A percentile compares a stretch with the other conserved stretches of the same genome.
These are phyloP conservation scores for Plutomurus gul DNA, from an alignment of 1,140 invertebrate species.

Conservation along the genomic window DNA sequence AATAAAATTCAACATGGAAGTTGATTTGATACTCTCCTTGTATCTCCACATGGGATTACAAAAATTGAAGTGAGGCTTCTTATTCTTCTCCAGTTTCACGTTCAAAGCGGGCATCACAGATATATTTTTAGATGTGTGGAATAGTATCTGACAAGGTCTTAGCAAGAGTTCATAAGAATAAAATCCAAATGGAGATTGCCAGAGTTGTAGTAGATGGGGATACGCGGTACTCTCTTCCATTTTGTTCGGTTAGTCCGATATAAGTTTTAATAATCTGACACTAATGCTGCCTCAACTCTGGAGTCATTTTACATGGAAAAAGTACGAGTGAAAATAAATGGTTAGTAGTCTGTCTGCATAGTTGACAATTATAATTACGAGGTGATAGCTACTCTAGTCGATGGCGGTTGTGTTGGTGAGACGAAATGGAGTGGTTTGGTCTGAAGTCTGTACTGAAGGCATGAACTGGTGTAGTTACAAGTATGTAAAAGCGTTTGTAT, in stretches of 20 bases:
- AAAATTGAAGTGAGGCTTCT: background rate
- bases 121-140: background rate
- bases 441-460: background rate
- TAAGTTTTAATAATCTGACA: background rate
- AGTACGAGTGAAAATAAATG: background rate
- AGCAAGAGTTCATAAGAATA: background rate
- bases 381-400: background rate
- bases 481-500: background rate
- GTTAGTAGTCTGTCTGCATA: background rate
- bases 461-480: too few species aligned
- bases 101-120: background rate
- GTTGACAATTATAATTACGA: background rate
- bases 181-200: background rate
- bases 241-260: background rate
- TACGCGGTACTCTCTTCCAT: too few species aligned
- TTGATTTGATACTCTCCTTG: background rate
- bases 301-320: background rate
- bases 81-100: background rate
- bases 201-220: too few species aligned
- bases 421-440: too few species aligned
- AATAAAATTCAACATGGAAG: too few species aligned
- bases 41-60: constrained; percentile 18
- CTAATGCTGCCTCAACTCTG: background rate
- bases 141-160: constrained; percentile 4
- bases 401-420: too few species aligned